Evolutionary conservation across 2,113 vertebrate genomes (phyloP).

Genomic region (Bucco capensis): DNA sequence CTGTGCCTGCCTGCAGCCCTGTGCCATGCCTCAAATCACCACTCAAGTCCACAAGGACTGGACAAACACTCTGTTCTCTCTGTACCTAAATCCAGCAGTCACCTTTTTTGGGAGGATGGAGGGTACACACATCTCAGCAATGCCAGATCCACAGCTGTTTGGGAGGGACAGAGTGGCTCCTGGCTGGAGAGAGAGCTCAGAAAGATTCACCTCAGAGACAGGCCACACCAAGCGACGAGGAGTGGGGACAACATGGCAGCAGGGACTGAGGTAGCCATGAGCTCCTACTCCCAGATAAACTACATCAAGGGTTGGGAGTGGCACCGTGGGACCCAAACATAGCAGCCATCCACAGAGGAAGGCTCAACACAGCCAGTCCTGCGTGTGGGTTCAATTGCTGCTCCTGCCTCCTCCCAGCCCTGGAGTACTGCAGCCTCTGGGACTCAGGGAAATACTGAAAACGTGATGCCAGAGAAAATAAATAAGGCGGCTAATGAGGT

Average conservation of each 20-base stretch:
- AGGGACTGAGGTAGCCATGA: not conserved
- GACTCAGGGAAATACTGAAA: not conserved
- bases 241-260: not conserved
- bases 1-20: not conserved
- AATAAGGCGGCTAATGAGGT: conserved; percentile 64
- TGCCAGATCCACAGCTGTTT: not conserved
- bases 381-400: not conserved
- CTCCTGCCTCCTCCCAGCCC: not conserved
- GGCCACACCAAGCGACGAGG: accelerated
- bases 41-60: not conserved
- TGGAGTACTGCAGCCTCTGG: not conserved
- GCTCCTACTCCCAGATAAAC: not conserved
- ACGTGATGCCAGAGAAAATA: conserved; percentile 47
- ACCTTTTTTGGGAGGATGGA: not conserved
- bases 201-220: not conserved
- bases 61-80: not conserved
- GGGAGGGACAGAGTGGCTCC: not conserved
- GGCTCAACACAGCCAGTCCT: not conserved
- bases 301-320: accelerated
- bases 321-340: not conserved
- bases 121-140: not conserved
- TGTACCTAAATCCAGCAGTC: not conserved
- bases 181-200: not conserved
- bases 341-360: not conserved
- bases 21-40: not conserved